Evolutionary conservation across 2,797 vertebrate genomes (phyloP), one percentile per base, ranked within the genome.

Genomic region (Numenius phaeopus): DNA sequence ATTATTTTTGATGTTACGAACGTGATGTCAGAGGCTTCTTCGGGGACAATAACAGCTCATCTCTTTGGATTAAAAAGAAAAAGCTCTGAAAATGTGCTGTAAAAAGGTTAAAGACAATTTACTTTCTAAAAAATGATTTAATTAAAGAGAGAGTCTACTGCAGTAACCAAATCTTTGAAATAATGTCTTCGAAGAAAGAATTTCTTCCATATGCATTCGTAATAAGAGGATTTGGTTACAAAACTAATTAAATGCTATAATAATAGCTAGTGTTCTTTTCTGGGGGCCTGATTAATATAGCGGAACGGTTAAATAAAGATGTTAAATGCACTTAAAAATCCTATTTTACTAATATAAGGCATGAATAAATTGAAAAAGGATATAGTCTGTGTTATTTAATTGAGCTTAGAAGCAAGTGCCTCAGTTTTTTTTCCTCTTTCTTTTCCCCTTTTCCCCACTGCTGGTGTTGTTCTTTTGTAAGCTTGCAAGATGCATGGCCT

Each of bases 191-290:
- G 95, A 96, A 97, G 85, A 97, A 97, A 95, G 89, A 95, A 93
- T 95, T 94, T 95, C 93, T 94, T 93, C 94, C 90, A 79, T 94
- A 89, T 96, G 93, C 96, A 93, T 97, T 97, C 17, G 44, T 97
- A 96, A 89, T 95, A 95, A 96, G 97, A 97, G 87, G 96, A 98
- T 98, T 98, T 98, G 94, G 97, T 97, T 97, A 97, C 96, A 96
- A 97, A 96, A 97, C 96, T 97, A 97, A 98, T 98, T 97, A 97
- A 97, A 97, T 95, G 89, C 94, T 97, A 94, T 91, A 98, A 97
- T 95, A 97, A 97, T 95, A 97, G 90, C 87, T 96, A 96, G 96
- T 90, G 86, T 97, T 97, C 96, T 98, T 97, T 97, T 97, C 85
- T 96, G 97, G 97, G 97, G 90, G 96, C 95, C 97, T 97, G 97